Conservation (phyloP, 1,140 invertebrate genomes). For the Parapsyche elsis region DNA sequence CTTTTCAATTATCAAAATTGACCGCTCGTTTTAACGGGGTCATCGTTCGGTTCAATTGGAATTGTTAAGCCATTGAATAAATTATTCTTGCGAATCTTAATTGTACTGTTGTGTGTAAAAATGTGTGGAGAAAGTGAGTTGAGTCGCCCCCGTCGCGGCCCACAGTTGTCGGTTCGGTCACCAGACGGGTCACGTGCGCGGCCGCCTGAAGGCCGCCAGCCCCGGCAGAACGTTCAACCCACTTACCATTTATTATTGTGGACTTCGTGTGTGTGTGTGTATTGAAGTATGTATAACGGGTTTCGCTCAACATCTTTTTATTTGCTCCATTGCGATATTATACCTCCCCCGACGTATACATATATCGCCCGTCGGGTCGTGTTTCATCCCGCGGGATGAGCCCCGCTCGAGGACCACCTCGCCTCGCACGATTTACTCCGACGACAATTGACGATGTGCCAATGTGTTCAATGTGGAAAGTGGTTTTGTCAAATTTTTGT, state of each 20-base stretch:
- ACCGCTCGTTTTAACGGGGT: too few relatives aligned
- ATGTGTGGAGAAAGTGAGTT: slow-evolving; percentile 31
- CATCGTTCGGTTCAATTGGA: too few relatives aligned
- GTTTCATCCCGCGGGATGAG: background rate
- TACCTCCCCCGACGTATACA: too few relatives aligned
- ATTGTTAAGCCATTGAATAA: too few relatives aligned
- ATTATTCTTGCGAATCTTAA: background rate
- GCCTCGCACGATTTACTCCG: background rate
- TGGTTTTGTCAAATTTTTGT: too few relatives aligned
- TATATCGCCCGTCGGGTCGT: too few relatives aligned
- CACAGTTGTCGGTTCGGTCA: slow-evolving; percentile 13
- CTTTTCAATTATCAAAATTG: too few relatives aligned
- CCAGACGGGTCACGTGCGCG: slow-evolving; percentile 40
- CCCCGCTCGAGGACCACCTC: too few relatives aligned
- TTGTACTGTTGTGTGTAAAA: background rate
- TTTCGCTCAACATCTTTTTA: slow-evolving; percentile 6
- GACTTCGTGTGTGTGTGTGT: slow-evolving; percentile 11
- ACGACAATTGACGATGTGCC: background rate
- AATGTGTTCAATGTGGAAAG: background rate
- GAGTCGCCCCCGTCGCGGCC: slow-evolving; percentile 13
- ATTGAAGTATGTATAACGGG: slow-evolving; percentile 27
- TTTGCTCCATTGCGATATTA: slow-evolving; percentile 7
- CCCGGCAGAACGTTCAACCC: slow-evolving; percentile 47
- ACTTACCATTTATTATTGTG: slow-evolving; percentile 48
- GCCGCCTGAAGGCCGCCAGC: slow-evolving; percentile 34